Evolutionary conservation across 2,797 vertebrate genomes (phyloP).

Genomic region (Odontamblyopus rebecca): DNA sequence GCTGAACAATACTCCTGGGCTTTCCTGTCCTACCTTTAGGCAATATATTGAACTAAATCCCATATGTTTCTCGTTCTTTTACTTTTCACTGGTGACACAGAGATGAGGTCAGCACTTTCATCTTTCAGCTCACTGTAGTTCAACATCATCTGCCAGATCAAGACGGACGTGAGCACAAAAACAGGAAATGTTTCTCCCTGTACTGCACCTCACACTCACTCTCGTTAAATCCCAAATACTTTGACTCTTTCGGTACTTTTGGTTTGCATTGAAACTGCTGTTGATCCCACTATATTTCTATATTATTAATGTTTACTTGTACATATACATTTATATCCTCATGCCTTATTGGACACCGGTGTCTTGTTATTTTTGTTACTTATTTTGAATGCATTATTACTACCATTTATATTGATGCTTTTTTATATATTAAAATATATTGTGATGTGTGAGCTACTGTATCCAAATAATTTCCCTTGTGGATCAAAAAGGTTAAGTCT

Average conservation of each 20-base stretch:
- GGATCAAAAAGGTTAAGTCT: no score
- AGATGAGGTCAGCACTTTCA: slow-evolving; percentile 52
- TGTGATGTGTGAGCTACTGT: no score
- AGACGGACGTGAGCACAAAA: slow-evolving; percentile 63
- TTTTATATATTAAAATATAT: no score
- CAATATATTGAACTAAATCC: slow-evolving; percentile 29
- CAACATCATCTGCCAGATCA: slow-evolving; percentile 59
- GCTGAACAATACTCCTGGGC: not conserved
- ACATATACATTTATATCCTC: no score
- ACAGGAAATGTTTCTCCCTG: slow-evolving; percentile 67
- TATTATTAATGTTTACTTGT: no score
- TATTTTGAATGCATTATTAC: no score
- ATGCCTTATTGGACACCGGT: no score
- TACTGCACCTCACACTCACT: slow-evolving; percentile 37
- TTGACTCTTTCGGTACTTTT: slow-evolving; percentile 34
- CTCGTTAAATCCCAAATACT: slow-evolving; percentile 34
- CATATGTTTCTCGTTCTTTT: slow-evolving; percentile 31
- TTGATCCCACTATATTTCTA: not conserved
- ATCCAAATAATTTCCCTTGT: no score
- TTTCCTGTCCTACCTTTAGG: not conserved
- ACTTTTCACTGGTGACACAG: slow-evolving; percentile 17
- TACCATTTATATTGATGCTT: no score
- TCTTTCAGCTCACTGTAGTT: slow-evolving; percentile 50
- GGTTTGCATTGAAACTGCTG: slow-evolving; percentile 17
- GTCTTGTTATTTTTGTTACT: no score